Evolutionary conservation across 2,113 vertebrate species (phyloP).

Genomic region (Mobula birostris): DNA sequence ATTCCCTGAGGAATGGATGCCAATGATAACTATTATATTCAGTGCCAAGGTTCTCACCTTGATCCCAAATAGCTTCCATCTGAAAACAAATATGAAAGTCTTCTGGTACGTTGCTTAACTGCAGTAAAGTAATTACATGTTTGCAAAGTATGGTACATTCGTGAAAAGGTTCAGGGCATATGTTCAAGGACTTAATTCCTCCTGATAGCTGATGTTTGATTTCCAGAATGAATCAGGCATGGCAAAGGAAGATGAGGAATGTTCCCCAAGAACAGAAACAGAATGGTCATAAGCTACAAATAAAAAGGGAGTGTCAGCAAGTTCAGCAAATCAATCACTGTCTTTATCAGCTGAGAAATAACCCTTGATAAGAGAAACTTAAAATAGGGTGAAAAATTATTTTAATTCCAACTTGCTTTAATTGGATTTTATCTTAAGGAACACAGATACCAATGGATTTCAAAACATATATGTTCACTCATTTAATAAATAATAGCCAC

Average conservation of each 20-base stretch:
- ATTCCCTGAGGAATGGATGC: neutral
- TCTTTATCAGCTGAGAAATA: neutral
- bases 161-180: neutral
- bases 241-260: neutral
- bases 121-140: neutral
- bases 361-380: neutral
- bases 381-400: neutral
- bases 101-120: neutral
- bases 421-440: neutral
- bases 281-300: neutral
- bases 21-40: neutral
- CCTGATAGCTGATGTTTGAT: neutral
- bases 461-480: neutral
- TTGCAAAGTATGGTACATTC: neutral
- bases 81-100: neutral
- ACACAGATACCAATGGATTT: neutral
- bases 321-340: neutral
- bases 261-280: neutral
- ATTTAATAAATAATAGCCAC: neutral
- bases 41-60: neutral
- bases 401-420: slow-evolving; percentile 1
- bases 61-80: neutral
- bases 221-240: neutral
- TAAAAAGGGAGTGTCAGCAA: neutral
- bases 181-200: neutral